A percentile compares a stretch with the other conserved stretches of the same genome.
These are phyloP conservation scores for Anaspis maculata DNA, from an alignment of 2,888 invertebrate genomes.

Conservation along the genomic window DNA sequence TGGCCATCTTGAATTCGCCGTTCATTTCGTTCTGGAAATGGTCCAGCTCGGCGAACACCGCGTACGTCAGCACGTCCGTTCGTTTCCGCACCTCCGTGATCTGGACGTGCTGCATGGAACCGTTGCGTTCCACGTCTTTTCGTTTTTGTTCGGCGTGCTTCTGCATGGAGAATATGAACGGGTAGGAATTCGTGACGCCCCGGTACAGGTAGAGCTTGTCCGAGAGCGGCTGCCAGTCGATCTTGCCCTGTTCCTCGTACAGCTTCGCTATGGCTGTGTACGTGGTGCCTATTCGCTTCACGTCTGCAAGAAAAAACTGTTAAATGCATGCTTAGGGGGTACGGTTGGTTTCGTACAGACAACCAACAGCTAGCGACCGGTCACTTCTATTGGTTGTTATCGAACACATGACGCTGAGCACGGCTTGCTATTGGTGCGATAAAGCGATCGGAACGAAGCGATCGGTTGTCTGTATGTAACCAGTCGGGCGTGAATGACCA, in stretches of 20 bases:
- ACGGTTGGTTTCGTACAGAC: neutral
- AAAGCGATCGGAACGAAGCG: too few relatives aligned
- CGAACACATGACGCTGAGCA: too few relatives aligned
- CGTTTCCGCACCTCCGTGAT: constrained; percentile 72
- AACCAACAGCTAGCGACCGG: too few relatives aligned
- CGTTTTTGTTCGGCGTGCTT: constrained; percentile 85
- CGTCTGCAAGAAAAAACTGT: constrained; percentile 19
- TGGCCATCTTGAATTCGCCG: constrained; percentile 73
- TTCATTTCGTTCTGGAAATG: constrained; percentile 87
- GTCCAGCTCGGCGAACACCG: constrained; percentile 87
- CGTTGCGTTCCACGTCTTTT: constrained; percentile 77
- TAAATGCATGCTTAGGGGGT: neutral
- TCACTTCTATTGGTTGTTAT: too few relatives aligned
- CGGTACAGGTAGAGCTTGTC: constrained; percentile 92
- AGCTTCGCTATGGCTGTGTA: constrained; percentile 84
- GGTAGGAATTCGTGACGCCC: constrained; percentile 83
- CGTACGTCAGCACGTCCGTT: constrained; percentile 87
- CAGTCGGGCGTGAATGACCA: too few relatives aligned
- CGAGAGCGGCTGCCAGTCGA: constrained; percentile 83
- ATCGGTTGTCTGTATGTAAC: too few relatives aligned
- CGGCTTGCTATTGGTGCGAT: too few relatives aligned
- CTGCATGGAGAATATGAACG: constrained; percentile 83
- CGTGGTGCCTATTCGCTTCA: constrained; percentile 75
- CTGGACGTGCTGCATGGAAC: constrained; percentile 73
- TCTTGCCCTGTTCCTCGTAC: constrained; percentile 83